Percentiles rank a stretch among this genome's conserved stretches.
Conservation (phyloP, 2,113 vertebrate genomes). For the Macquaria ambigua region DNA sequence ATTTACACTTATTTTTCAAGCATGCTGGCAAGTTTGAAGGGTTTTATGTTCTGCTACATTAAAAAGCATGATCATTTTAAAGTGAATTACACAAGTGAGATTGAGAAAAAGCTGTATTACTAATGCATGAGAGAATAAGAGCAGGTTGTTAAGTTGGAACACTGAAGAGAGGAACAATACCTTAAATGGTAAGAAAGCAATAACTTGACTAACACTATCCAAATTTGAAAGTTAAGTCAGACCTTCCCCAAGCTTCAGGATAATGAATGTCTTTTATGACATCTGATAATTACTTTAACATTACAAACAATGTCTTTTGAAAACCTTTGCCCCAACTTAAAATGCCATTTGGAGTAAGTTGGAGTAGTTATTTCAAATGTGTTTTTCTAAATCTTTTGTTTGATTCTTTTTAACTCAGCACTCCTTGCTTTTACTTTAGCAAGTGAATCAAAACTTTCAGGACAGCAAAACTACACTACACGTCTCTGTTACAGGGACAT, state of each 20-base stretch:
- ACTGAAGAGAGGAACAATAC: slow-evolving; percentile 43
- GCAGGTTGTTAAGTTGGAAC: slow-evolving; percentile 18
- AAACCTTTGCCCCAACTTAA: neutral
- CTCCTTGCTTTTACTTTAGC: neutral
- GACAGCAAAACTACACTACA: neutral
- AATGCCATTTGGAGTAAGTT: neutral
- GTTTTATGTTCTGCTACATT: neutral
- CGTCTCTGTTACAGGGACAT: neutral
- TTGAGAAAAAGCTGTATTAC: slow-evolving; percentile 3
- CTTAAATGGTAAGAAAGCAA: slow-evolving; percentile 67
- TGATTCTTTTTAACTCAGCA: neutral
- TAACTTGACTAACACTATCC: slow-evolving; percentile 34
- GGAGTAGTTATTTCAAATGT: neutral
- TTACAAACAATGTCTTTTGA: neutral
- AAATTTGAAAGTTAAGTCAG: slow-evolving; percentile 34
- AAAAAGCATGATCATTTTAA: neutral
- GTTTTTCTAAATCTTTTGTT: neutral
- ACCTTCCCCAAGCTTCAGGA: slow-evolving; percentile 9
- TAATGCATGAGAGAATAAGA: slow-evolving; percentile 27
- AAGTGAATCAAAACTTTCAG: neutral
- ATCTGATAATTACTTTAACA: slow-evolving; percentile 37
- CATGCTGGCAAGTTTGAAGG: neutral
- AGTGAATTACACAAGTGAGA: slow-evolving; percentile 1
- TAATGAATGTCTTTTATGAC: slow-evolving; percentile 29
- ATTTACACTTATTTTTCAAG: neutral